Percentiles rank a stretch among this genome's conserved stretches.
phyloP scores from a whole-genome alignment of 1,140 invertebrate species.

The Drosophila athabasca region DNA sequence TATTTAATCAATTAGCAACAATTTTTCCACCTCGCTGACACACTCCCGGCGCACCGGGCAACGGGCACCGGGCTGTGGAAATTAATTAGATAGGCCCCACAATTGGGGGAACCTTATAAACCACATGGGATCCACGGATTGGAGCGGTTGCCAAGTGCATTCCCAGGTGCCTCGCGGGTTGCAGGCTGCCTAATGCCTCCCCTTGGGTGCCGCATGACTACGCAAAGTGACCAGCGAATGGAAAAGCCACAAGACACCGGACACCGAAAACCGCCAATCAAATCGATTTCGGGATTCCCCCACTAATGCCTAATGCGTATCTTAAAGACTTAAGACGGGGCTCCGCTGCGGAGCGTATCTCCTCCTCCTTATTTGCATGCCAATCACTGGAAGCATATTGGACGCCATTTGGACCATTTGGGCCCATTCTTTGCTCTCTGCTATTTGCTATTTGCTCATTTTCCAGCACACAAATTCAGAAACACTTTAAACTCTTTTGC shows the following conservation, averaged over 20 bases:
- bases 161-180: slow-evolving; percentile 25
- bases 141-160: not conserved
- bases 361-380: slow-evolving; percentile 24
- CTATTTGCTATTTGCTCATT: slow-evolving; percentile 14
- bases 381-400: slow-evolving; percentile 46
- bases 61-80: slow-evolving; percentile 1
- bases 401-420: not conserved
- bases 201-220: slow-evolving; percentile 35
- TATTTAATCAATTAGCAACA: slow-evolving; percentile 22
- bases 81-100: slow-evolving; percentile 27
- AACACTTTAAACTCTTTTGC: slow-evolving; percentile 52
- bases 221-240: slow-evolving; percentile 50
- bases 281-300: slow-evolving; percentile 10
- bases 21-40: not conserved
- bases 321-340: slow-evolving; percentile 35
- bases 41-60: not conserved
- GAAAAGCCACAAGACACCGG: slow-evolving; percentile 16
- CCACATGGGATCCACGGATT: not conserved
- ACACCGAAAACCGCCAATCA: slow-evolving; percentile 45
- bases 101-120: not conserved
- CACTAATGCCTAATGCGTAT: not conserved
- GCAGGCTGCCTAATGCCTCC: slow-evolving; percentile 45
- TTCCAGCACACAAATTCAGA: slow-evolving; percentile 41
- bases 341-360: no score
- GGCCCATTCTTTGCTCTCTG: not conserved